These are phyloP conservation scores for Gorsachius goisagi DNA, from an alignment of 2,113 vertebrate species.

Conservation along the genomic window DNA sequence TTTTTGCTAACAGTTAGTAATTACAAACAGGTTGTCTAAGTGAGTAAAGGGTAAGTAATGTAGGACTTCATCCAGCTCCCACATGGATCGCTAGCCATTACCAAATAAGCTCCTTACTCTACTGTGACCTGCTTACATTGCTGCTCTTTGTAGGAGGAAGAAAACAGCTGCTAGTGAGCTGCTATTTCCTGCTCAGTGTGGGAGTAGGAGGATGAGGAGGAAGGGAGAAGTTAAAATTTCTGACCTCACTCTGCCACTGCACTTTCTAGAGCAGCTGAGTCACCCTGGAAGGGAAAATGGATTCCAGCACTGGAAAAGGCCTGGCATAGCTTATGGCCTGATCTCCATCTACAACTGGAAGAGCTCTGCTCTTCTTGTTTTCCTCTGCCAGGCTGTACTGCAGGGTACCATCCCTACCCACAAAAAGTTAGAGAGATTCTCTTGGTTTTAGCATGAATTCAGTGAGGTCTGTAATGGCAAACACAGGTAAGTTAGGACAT, in stretches of 20 bases:
- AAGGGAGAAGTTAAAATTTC: neutral
- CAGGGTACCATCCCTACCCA: neutral
- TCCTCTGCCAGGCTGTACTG: neutral
- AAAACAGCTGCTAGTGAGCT: neutral
- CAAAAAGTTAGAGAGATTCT: neutral
- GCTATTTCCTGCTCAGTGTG: neutral
- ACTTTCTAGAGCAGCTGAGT: constrained; percentile 26
- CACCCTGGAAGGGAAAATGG: neutral
- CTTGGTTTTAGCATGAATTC: neutral
- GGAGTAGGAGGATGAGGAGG: neutral
- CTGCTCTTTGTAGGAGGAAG: neutral
- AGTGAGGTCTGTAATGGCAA: neutral
- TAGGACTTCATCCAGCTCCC: neutral
- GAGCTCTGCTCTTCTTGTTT: neutral
- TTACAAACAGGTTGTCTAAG: neutral
- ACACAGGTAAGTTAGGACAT: neutral
- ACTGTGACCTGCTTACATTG: neutral
- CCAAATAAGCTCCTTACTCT: neutral
- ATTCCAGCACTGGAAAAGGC: neutral
- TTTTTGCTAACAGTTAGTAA: neutral
- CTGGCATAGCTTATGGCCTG: neutral
- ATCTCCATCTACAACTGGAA: neutral
- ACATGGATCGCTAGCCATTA: neutral
- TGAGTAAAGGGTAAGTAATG: neutral
- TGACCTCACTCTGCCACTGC: neutral